Evolutionary conservation across 2,113 vertebrate species (phyloP), one percentile per base, ranked within the genome.

Genomic region (Hippocampus zosterae): DNA sequence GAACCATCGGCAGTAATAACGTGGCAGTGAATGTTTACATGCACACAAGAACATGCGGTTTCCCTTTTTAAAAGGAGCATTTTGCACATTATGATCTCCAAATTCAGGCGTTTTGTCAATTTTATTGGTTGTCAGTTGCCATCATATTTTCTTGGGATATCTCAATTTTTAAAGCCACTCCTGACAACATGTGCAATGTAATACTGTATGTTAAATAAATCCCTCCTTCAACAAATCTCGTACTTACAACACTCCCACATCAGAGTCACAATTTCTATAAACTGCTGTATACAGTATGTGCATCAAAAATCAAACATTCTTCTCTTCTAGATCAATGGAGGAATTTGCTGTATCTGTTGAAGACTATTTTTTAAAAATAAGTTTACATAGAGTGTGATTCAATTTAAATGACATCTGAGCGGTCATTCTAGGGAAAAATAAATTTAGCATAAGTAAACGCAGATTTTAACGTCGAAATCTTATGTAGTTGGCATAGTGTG

Each of bases 1-100:
- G 77, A 76, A 33, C 62, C 56, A 27, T 19, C 37, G 46, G 53
- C 44, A 56, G 70, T 12, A 27, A 37, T 68, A 68, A 65, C 42
- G 67, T 60, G 72, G 61, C 64, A 37, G 76, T 69, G 68, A 68
- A 64, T 80, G 82, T 84, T 85, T 84, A 84, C 78, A 69, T 74
- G 73, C 81, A 83, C 78, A 78, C 40, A 29, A 75, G 40, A 41
- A 46, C 42, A 46, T 13, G 62, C n/a, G 7, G 8, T 40, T 62
- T 62, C 27, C 9, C 27, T 40, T 37, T 62, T 40, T 5, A 19
- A 62, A 40, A 62, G 33, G 56, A 59, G 29, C 25, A 21, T n/a
- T 63, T 63, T 63, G 25, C 67, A 71, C 74, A 68, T 69, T 60
- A 57, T 4, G 19, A 68, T n/a, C 67, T 3, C 27, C 25, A 37